These are phyloP conservation scores for Sebastes hubbsi DNA, from an alignment of 2,797 vertebrate genomes.

Conservation along the genomic window DNA sequence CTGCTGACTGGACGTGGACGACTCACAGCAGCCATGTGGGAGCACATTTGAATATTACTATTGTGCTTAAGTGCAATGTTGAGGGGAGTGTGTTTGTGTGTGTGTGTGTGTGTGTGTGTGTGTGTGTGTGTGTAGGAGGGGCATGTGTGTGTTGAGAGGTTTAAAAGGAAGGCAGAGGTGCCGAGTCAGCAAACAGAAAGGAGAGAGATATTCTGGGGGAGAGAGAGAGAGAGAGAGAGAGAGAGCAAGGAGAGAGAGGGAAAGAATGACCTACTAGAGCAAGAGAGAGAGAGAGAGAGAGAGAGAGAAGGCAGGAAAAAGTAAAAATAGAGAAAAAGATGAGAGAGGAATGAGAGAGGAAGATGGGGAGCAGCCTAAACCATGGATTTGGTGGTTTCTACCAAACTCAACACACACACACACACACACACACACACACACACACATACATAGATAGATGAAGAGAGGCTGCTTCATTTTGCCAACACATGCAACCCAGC, in stretches of 20 bases:
- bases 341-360: not conserved
- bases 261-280: not conserved
- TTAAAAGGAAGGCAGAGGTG: conserved; percentile 64
- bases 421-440: not conserved
- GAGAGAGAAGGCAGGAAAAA: not conserved
- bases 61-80: conserved; percentile 62
- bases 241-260: not conserved
- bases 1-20: conserved; percentile 68
- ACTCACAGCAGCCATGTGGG: conserved; percentile 53
- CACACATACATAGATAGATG: conserved; percentile 24
- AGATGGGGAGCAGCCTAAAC: conserved; percentile 29
- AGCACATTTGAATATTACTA: conserved; percentile 66
- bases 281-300: not conserved
- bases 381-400: conserved; percentile 48
- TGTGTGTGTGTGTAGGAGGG: not conserved
- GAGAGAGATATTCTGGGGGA: conserved; percentile 48
- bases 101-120: conserved; percentile 5
- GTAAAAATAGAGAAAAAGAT: conserved; percentile 31
- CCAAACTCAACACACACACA: conserved; percentile 27
- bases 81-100: not conserved
- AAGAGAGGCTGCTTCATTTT: conserved; percentile 51
- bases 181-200: conserved; percentile 71
- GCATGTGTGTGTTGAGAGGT: conserved; percentile 37
- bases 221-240: not conserved
- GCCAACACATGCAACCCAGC: conserved; percentile 57